Conservation (phyloP, 2,888 invertebrate genomes). For the Megaustenia siamemsis region DNA sequence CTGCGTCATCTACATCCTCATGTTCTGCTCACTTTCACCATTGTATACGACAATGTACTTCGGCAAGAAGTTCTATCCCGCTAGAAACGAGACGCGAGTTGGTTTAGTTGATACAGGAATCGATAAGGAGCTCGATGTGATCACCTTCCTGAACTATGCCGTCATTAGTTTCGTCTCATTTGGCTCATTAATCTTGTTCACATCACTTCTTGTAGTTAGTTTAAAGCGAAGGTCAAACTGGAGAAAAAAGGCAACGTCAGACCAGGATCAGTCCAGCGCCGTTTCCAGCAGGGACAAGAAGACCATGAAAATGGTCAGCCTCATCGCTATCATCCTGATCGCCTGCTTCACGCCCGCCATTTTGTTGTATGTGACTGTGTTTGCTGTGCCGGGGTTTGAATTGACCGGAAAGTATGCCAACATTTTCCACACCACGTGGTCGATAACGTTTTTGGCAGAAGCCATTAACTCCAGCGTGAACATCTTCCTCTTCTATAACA, state of each 20-base stretch:
- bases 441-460: slow-evolving; percentile 7
- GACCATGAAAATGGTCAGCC: background rate
- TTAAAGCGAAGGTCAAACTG: background rate
- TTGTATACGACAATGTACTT: background rate
- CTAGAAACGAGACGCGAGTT: background rate
- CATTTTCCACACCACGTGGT: background rate
- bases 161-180: background rate
- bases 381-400: background rate
- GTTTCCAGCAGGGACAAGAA: background rate
- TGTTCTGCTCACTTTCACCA: background rate
- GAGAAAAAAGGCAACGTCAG: too few relatives aligned
- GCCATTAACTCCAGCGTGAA: slow-evolving; percentile 22
- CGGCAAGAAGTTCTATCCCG: slow-evolving; percentile 11
- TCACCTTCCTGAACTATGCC: background rate
- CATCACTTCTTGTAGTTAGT: background rate
- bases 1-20: background rate
- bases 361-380: background rate
- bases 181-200: background rate
- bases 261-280: background rate
- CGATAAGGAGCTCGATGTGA: background rate
- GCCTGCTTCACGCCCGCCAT: slow-evolving; percentile 9
- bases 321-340: background rate
- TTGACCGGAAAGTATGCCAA: background rate
- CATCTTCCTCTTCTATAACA: slow-evolving; percentile 9
- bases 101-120: background rate